Base-by-base conservation (phyloP, 1,140 invertebrate species). In the Polypedilum vanderplanki region DNA sequence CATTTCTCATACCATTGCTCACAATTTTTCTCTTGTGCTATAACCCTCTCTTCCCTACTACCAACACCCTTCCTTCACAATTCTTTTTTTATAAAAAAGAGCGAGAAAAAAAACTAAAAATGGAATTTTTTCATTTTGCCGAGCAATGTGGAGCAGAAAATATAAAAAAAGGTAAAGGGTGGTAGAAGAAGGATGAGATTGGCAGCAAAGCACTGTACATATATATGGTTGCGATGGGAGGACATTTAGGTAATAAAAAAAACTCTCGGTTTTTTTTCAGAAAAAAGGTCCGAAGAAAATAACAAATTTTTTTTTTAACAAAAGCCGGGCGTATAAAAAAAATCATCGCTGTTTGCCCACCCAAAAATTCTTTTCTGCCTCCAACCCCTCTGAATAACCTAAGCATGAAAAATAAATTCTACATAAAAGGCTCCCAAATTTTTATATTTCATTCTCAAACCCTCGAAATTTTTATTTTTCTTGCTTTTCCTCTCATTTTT, bases 371-470 rank as follows among this genome's bases (percentile, higher is more conserved):
- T 15, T 57, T 57, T 15, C 12, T 57, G 4, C 46, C 46, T 15
- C 10, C 46, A 15, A 12, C 46, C 12, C 4, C 46, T 57, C 46
- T 12, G 20, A 70, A 10, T 18, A 70, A 70, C 65, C 65, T 22
- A 70, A 70, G 65, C 65, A 70, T 70, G 65, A 70, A 70, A 70
- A 70, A 70, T 70, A 70, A 70, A 70, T 70, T 70, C 65, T 20
- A 70, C 65, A 70, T 70, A 70, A 70, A 70, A 70, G 65, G 65
- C 65, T 70, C 65, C 17, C 65, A 70, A 22, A 20, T 70, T 70
- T 70, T 70, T 70, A 18, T 70, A 70, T 70, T 20, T 18, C 4
- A 7, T 70, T 70, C 65, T 20, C 65, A 22, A 18, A 18, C 65
- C 65, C 5, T 70, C 17, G n/a, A 3, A 7, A 8, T 20, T 70